A percentile compares a stretch with the other conserved stretches of the same genome.
Conservation (phyloP, 2,888 invertebrate species). For the Epistrophe eligans region DNA sequence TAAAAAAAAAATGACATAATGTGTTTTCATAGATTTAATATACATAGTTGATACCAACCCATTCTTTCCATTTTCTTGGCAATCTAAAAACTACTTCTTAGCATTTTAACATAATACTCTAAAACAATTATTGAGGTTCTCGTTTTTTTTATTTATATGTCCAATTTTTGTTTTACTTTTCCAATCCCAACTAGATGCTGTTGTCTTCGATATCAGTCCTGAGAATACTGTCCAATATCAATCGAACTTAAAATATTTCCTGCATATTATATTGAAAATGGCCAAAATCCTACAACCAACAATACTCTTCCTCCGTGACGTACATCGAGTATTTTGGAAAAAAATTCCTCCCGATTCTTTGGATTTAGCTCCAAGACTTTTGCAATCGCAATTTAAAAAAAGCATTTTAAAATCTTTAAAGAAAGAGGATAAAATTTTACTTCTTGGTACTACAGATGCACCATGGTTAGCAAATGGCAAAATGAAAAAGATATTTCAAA, state of each 20-base stretch:
- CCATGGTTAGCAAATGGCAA: constrained; percentile 85
- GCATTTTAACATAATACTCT: too few species aligned
- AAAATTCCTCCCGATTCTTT: constrained; percentile 83
- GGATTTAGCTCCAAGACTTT: constrained; percentile 84
- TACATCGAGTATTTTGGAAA: constrained; percentile 86
- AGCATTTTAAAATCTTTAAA: constrained; percentile 85
- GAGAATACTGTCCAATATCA: constrained; percentile 86
- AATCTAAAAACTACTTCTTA: too few species aligned
- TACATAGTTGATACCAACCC: too few species aligned
- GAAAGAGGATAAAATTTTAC: constrained; percentile 85
- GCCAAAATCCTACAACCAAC: constrained; percentile 86
- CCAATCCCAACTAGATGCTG: constrained; percentile 83
- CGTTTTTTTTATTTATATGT: not conserved
- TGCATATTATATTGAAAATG: constrained; percentile 87
- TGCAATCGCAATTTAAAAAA: constrained; percentile 85
- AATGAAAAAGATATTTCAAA: constrained; percentile 81
- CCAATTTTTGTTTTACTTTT: not conserved
- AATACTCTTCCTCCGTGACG: constrained; percentile 86
- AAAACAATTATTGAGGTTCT: not conserved
- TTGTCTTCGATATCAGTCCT: constrained; percentile 87
- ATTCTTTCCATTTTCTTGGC: too few species aligned
- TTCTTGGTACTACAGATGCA: constrained; percentile 85
- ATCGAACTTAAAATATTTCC: constrained; percentile 86
- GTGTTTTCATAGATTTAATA: too few species aligned
- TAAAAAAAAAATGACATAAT: too few species aligned